Conservation (phyloP, 2,797 vertebrate species). For the Tauraco hartlaubi region DNA sequence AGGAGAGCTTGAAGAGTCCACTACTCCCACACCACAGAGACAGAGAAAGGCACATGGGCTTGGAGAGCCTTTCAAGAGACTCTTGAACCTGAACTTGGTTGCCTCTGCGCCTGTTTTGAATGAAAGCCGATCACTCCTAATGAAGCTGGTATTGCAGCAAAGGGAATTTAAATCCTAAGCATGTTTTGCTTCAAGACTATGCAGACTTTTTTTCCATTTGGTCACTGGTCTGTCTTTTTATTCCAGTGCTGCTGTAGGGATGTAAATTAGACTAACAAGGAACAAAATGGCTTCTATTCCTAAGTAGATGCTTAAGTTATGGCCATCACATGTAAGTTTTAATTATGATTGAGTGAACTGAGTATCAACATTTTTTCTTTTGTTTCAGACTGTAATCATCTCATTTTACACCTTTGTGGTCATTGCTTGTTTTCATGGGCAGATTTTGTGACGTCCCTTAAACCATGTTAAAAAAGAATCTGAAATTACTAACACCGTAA, state of each 20-base stretch:
- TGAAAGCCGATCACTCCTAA: background rate
- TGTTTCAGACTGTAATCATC: conserved; percentile 21
- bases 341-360: background rate
- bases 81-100: conserved; percentile 1
- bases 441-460: background rate
- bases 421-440: background rate
- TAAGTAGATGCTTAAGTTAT: background rate
- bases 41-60: background rate
- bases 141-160: background rate
- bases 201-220: background rate
- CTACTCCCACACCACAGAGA: background rate
- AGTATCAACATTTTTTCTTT: background rate
- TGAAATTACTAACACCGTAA: background rate
- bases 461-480: background rate
- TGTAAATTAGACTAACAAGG: background rate
- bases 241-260: background rate
- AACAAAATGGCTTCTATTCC: background rate
- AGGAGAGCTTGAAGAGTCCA: background rate
- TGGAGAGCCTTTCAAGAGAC: background rate
- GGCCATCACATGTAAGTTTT: background rate
- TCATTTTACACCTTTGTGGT: conserved; percentile 22
- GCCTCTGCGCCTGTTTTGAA: background rate
- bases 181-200: background rate
- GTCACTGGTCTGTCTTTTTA: background rate
- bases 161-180: background rate